Evolutionary conservation across 2,888 invertebrate species (phyloP).

Genomic region (Drosophila seclusa): DNA sequence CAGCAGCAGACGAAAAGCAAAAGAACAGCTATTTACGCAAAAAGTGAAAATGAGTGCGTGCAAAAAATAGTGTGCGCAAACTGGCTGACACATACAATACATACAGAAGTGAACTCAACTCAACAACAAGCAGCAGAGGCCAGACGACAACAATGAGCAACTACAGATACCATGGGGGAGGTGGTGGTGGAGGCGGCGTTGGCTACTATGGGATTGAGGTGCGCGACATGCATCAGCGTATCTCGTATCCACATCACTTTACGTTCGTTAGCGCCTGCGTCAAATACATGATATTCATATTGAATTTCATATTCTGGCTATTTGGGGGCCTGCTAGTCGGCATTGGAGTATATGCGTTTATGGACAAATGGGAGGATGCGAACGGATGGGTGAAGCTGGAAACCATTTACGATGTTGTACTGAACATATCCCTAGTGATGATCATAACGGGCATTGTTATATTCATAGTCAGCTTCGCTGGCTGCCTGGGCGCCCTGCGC

Average conservation of each 20-base stretch:
- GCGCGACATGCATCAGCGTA: constrained; percentile 80
- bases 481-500: constrained; percentile 91
- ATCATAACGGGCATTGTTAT: constrained; percentile 94
- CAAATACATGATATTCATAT: constrained; percentile 85
- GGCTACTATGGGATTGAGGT: constrained; percentile 83
- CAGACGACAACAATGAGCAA: constrained; percentile 77
- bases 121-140: neutral
- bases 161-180: constrained; percentile 83
- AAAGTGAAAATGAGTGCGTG: neutral
- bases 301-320: constrained; percentile 88
- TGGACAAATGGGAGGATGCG: constrained; percentile 94
- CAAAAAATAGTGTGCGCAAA: constrained; percentile 5
- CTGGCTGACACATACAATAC: neutral
- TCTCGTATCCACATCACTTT: constrained; percentile 81
- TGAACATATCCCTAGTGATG: constrained; percentile 95
- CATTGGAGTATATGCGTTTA: constrained; percentile 95
- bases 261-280: constrained; percentile 84
- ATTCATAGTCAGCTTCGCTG: constrained; percentile 97
- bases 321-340: constrained; percentile 94
- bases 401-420: constrained; percentile 94
- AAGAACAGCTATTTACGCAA: neutral
- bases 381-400: constrained; percentile 93
- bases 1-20: neutral
- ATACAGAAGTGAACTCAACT: constrained; percentile 5
- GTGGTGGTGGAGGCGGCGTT: constrained; percentile 73